Evolutionary conservation across 2,888 invertebrate species (phyloP).

Genomic region (Zootermopsis nevadensis): DNA sequence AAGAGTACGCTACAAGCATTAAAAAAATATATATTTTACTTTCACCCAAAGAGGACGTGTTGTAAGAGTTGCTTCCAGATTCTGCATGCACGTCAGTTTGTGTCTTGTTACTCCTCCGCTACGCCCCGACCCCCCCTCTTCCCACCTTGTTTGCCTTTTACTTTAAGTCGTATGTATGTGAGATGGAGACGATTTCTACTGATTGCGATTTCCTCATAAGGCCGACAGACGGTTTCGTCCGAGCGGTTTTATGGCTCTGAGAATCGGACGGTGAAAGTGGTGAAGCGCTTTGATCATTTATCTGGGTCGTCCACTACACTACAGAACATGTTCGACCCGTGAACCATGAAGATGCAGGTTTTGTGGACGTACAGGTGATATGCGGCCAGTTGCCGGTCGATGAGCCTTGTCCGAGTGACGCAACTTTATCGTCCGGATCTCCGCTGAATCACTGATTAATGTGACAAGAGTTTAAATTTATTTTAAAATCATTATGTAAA

Average conservation of each 20-base stretch:
- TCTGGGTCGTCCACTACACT: conserved; percentile 17
- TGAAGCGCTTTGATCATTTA: conserved; percentile 8
- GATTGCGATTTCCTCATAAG: conserved; percentile 19
- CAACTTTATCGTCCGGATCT: not conserved
- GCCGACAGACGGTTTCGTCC: not conserved
- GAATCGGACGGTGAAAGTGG: conserved; percentile 33
- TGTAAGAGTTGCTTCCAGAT: not conserved
- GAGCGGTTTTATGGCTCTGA: conserved; percentile 15
- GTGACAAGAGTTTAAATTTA: not conserved
- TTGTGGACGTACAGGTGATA: not conserved
- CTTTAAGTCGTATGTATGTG: not conserved
- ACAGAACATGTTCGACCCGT: not conserved
- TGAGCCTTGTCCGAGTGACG: not conserved
- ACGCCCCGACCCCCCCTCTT: not conserved
- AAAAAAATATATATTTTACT: not conserved
- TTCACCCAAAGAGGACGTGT: conserved; percentile 1
- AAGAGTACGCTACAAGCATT: not conserved
- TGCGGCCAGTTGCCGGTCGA: not conserved
- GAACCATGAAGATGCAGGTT: conserved; percentile 8
- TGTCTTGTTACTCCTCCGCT: not conserved
- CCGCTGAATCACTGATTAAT: not conserved
- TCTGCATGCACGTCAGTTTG: not conserved
- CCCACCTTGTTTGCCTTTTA: not conserved
- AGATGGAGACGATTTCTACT: conserved; percentile 3
- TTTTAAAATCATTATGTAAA: not conserved